Base-by-base conservation (phyloP, 2,888 invertebrate species). In the Tortricodes alternella region DNA sequence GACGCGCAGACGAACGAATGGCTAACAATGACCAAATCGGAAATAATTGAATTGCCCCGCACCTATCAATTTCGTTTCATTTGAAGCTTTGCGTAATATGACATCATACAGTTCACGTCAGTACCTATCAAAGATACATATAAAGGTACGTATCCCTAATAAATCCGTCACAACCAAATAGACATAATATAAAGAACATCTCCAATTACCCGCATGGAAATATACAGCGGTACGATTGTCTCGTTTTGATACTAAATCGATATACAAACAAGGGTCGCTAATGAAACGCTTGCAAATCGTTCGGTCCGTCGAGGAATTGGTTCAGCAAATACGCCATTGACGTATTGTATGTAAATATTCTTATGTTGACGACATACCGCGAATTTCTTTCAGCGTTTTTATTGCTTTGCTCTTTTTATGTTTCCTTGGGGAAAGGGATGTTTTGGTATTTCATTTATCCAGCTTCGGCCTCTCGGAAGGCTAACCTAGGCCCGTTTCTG, bases 181-280 rank as follows among this genome's bases (percentile, higher is more conserved):
- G 4, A 0, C n/a, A 18, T 9, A 44, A 24, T 15, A 56, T 53
- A 56, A 43, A 23, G 21, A 11, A 16, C 21, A 57, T 44, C 46
- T 46, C 67, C 67, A 63, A 56, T 41, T 38, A 53, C 39, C 32
- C n/a, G 61, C 58, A 71, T 83, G 85, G 86, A 86, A 87, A 82
- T 72, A 29, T 79, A 79, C 82, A 62, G 58, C 65, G 74, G 74
- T 80, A 83, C 85, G 80, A 85, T 83, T 64, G 71, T 70, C 66
- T 73, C 64, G 64, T 64, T 58, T 44, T 19, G 2, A 21, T 46
- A 74, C 85, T 86, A 86, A 86, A 68, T 62, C 64, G 65, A 71
- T 67, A 66, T 55, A 70, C 64, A 84, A 86, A 86, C 64, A 84
- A 16, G 16, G 7, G 38, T 15, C 64, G 87, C 85, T 88, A 87